Base-by-base conservation (phyloP, 2,888 invertebrate species). In the Tetragonula carbonaria region DNA sequence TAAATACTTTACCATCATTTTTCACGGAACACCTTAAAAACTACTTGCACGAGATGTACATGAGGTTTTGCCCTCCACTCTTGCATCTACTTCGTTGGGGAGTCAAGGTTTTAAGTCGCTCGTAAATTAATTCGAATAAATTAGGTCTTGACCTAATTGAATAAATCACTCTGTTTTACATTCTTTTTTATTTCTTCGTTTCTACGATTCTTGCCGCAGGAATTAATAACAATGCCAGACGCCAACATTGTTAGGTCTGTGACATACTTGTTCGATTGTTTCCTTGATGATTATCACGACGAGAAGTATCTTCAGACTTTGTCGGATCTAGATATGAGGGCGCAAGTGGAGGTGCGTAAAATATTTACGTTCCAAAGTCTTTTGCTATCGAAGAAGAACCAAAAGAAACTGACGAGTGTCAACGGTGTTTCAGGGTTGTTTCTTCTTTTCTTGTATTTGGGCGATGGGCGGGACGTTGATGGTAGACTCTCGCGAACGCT, bases 361-460 rank as follows among this genome's bases (percentile, higher is more conserved):
- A 18, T 45, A 8, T 4, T 38, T 4, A n/a, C 67, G 50, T 51
- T 5, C 13, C 21, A n/a, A 74, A 21, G 4, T 51, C 18, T 18
- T 38, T 33, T 21, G 4, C 2, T 23, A 2, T n/a, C 23, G 4
- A 21, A 4, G 18, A 11, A 28, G 28, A 53, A 16, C 18, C 2
- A 53, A 53, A 23, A 53, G 33, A 45, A 8, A 66, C 21, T 53
- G 3, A 21, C 4, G 1, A 62, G 23, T 16, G 21, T 63, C 16
- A 57, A 65, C 38, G 21, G 6, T 59, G 66, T 94, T 93, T 13
- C 85, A 97, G 97, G 98, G 99, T 0, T 97, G 97, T 0, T 99
- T 99, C 95, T 97, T 99, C 94, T 99, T 99, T 93, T 97, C 98
- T 0, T 96, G 97, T 86, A 98, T 98, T 87, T 99, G 99, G 99